Percentiles rank a stretch among this genome's conserved stretches.
Evolutionary conservation across 2,797 vertebrate species (phyloP).

Genomic region (Lagocephalus sceleratus): DNA sequence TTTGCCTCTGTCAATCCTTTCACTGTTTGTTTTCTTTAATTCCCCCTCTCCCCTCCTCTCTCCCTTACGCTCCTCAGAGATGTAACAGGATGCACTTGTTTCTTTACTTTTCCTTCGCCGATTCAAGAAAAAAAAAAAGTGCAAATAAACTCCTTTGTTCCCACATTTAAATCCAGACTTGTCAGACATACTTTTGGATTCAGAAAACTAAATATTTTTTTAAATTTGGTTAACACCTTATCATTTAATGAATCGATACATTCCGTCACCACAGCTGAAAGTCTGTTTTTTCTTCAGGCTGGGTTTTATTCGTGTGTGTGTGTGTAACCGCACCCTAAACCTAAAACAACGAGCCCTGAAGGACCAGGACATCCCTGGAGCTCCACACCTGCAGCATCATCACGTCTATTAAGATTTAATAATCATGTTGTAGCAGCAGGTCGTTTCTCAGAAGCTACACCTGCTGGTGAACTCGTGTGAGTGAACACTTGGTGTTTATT

Average conservation of each 20-base stretch:
- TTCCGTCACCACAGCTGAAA: background rate
- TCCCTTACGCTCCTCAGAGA: slow-evolving; percentile 1
- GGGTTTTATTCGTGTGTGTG: background rate
- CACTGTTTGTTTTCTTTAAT: slow-evolving; percentile 19
- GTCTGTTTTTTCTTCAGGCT: background rate
- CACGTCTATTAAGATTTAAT: no score
- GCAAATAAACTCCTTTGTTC: background rate
- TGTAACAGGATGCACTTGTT: slow-evolving; percentile 3
- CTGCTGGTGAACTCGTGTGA: no score
- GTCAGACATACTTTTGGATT: background rate
- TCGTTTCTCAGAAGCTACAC: no score
- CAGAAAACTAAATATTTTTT: background rate
- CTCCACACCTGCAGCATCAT: no score
- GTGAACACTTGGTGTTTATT: no score
- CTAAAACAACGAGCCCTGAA: no score
- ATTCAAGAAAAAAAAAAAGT: background rate
- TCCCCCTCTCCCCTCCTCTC: slow-evolving; percentile 5
- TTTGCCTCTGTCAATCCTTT: slow-evolving; percentile 6
- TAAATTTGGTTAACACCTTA: background rate
- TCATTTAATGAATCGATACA: background rate
- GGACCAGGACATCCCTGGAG: no score
- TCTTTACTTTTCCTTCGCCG: background rate
- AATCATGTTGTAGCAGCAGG: no score
- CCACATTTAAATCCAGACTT: background rate
- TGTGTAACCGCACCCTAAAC: background rate